Evolutionary conservation across 2,113 vertebrate species (phyloP).

Genomic region (Holacanthus passer): DNA sequence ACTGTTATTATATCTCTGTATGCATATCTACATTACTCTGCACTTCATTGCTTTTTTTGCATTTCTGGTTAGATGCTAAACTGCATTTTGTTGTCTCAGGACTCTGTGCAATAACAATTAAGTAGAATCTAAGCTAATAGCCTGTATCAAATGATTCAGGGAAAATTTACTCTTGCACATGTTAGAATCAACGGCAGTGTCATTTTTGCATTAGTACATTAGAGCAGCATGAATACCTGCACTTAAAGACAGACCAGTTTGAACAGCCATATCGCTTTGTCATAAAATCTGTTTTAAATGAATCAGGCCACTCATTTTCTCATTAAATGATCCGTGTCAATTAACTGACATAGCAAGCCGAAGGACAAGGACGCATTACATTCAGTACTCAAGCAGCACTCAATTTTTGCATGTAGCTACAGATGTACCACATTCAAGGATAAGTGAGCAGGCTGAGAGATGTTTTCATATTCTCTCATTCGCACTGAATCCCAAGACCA

Average conservation of each 20-base stretch:
- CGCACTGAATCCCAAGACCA: constrained; percentile 1
- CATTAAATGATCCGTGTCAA: background rate
- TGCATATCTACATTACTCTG: too few species aligned
- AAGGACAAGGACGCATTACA: background rate
- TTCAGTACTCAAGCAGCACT: background rate
- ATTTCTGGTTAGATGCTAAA: too few species aligned
- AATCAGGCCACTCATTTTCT: background rate
- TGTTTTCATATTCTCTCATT: constrained; percentile 28
- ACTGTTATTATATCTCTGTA: too few species aligned
- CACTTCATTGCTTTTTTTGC: too few species aligned
- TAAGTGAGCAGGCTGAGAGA: background rate
- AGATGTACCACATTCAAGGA: constrained; percentile 1
- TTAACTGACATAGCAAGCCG: background rate
- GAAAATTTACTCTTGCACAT: background rate
- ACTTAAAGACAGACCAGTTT: background rate
- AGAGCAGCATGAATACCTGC: background rate
- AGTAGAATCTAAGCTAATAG: too few species aligned
- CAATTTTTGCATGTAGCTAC: background rate
- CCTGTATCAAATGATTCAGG: background rate
- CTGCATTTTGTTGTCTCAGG: too few species aligned
- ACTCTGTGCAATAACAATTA: too few species aligned
- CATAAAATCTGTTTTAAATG: background rate
- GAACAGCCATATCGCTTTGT: background rate
- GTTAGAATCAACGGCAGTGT: background rate
- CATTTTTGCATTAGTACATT: background rate